A percentile compares a stretch with the other conserved stretches of the same genome.
phyloP scores from a whole-genome alignment of 2,888 invertebrate genomes.

The Chrysina gloriosa region DNA sequence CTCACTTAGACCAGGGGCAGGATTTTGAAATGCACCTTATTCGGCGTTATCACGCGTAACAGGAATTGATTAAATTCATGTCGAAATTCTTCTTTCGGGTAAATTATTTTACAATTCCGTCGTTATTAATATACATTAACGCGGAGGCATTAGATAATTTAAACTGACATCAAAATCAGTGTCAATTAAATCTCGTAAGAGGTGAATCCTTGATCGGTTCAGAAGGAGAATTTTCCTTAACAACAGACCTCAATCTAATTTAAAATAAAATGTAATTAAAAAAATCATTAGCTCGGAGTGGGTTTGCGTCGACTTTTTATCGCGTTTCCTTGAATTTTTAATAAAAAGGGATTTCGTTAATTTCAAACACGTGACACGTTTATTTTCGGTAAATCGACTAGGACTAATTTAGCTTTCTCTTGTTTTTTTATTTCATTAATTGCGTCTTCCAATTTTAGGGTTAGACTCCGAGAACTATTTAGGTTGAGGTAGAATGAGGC shows the following conservation, averaged over 20 bases:
- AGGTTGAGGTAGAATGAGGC: constrained; percentile 35
- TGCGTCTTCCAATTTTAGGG: not conserved
- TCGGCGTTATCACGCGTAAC: too few relatives aligned
- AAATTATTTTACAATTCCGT: not conserved
- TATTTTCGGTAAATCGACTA: too few relatives aligned
- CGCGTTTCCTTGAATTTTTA: not conserved
- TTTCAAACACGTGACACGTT: not conserved
- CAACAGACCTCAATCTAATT: too few relatives aligned
- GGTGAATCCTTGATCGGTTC: constrained; percentile 5
- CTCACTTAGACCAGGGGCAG: too few relatives aligned
- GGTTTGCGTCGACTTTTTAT: not conserved
- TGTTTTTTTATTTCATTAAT: not conserved
- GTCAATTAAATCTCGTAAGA: constrained; percentile 8
- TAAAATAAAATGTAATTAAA: too few relatives aligned
- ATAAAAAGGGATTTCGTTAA: not conserved
- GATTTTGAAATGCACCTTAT: too few relatives aligned
- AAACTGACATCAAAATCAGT: constrained; percentile 21
- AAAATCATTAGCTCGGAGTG: not conserved
- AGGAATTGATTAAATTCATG: not conserved
- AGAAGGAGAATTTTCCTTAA: too few relatives aligned
- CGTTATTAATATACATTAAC: not conserved
- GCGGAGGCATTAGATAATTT: not conserved
- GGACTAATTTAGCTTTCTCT: not conserved
- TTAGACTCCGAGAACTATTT: constrained; percentile 27
- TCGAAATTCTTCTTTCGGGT: not conserved